A percentile compares a stretch with the other conserved stretches of the same genome.
Evolutionary conservation across 2,888 invertebrate species (phyloP).

Genomic region (Danaus chrysippus): DNA sequence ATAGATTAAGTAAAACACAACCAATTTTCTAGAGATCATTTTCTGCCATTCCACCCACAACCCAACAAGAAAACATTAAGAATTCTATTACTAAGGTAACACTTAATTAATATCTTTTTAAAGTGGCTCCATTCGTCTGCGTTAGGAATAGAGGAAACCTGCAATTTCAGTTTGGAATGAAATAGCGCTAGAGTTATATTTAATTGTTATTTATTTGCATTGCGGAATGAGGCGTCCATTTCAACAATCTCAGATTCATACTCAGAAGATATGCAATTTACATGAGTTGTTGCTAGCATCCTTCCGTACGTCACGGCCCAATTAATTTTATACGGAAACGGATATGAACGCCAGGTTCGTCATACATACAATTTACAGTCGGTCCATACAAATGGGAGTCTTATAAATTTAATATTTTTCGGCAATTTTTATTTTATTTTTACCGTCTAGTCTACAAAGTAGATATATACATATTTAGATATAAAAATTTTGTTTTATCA

Average conservation of each 20-base stretch:
- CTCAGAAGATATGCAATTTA: conserved; percentile 52
- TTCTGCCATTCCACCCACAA: too few relatives aligned
- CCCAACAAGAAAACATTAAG: neutral
- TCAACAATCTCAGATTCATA: conserved; percentile 33
- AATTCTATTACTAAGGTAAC: neutral
- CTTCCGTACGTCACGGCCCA: conserved; percentile 72
- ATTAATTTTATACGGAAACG: conserved; percentile 77
- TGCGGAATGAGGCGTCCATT: conserved; percentile 36
- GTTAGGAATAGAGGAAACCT: conserved; percentile 3
- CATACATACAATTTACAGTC: conserved; percentile 57
- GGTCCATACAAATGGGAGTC: conserved; percentile 26
- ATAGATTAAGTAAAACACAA: too few relatives aligned
- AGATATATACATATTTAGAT: too few relatives aligned
- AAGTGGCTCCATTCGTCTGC: neutral
- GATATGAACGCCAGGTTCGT: conserved; percentile 68
- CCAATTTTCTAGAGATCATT: too few relatives aligned
- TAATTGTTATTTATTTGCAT: conserved; percentile 27
- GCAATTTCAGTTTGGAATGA: conserved; percentile 6
- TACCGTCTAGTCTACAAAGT: too few relatives aligned
- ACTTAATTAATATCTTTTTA: neutral
- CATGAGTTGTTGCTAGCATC: conserved; percentile 74
- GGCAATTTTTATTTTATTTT: neutral
- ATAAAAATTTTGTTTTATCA: too few relatives aligned
- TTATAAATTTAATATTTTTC: conserved; percentile 11
- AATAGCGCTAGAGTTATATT: conserved; percentile 8